Evolutionary conservation across 2,888 invertebrate genomes (phyloP).

Genomic region (Isoperla grammatica): DNA sequence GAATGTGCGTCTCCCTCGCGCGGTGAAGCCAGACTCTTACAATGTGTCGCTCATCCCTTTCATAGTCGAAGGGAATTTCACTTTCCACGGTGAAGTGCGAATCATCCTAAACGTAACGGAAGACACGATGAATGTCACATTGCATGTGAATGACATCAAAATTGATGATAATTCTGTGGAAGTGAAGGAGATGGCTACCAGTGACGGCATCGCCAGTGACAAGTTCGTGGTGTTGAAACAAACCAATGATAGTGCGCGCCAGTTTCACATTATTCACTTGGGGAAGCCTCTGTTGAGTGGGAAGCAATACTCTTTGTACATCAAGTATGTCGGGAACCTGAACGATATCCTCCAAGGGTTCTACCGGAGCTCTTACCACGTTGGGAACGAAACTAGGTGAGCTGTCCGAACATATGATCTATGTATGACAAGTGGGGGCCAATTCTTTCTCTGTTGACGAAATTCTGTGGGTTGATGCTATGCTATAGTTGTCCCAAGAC

Average conservation of each 20-base stretch:
- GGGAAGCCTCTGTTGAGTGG: slow-evolving; percentile 53
- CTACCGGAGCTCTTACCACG: slow-evolving; percentile 73
- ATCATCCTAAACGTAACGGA: slow-evolving; percentile 52
- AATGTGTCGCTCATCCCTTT: slow-evolving; percentile 59
- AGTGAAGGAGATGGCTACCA: too few relatives aligned
- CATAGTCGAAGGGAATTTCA: slow-evolving; percentile 68
- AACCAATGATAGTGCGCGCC: slow-evolving; percentile 54
- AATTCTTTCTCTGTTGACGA: too few relatives aligned
- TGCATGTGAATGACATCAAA: slow-evolving; percentile 66
- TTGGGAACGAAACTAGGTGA: slow-evolving; percentile 63
- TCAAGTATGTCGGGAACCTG: slow-evolving; percentile 65
- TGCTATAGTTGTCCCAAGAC: too few relatives aligned
- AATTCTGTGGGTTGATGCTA: too few relatives aligned
- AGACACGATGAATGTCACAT: slow-evolving; percentile 60
- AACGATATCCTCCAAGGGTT: slow-evolving; percentile 75
- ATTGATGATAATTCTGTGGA: slow-evolving; percentile 55
- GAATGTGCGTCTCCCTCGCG: slow-evolving; percentile 64
- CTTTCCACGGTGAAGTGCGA: slow-evolving; percentile 58
- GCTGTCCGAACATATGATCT: too few relatives aligned
- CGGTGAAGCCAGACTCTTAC: slow-evolving; percentile 63
- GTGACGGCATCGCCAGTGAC: slow-evolving; percentile 37
- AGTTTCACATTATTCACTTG: slow-evolving; percentile 64
- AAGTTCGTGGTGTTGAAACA: slow-evolving; percentile 31
- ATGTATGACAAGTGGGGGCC: too few relatives aligned
- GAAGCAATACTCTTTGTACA: slow-evolving; percentile 58